A percentile compares a stretch with the other conserved stretches of the same genome.
phyloP scores from a whole-genome alignment of 2,113 vertebrate species.

The Gallinago undulata region DNA sequence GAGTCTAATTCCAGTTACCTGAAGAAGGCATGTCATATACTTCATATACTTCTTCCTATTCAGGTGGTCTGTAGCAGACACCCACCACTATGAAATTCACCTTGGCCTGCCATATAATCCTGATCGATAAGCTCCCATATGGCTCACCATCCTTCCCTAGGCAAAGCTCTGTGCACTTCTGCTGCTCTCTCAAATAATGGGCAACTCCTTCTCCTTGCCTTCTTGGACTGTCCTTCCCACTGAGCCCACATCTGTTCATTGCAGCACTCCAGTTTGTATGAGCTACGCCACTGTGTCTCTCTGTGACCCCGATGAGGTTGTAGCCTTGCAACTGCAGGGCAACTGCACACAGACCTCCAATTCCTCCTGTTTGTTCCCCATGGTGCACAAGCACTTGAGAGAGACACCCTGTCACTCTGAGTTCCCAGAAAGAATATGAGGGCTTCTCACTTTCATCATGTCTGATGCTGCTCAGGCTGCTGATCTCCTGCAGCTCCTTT shows the following conservation, averaged over 20 bases:
- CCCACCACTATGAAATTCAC: not conserved
- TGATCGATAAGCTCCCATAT: not conserved
- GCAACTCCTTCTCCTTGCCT: not conserved
- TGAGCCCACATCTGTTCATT: not conserved
- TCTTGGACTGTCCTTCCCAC: not conserved
- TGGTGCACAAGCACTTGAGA: not conserved
- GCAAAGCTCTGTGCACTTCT: not conserved
- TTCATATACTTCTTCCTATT: not conserved
- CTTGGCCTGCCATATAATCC: not conserved
- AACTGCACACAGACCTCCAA: not conserved
- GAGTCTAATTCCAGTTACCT: not conserved
- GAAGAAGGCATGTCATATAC: not conserved
- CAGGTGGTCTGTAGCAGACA: not conserved
- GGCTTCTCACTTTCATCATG: not conserved
- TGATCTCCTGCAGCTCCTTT: not conserved
- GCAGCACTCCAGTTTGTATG: accelerated
- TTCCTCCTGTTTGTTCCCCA: not conserved
- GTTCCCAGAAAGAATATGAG: not conserved
- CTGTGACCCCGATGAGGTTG: accelerated
- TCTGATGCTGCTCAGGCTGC: not conserved
- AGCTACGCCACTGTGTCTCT: not conserved
- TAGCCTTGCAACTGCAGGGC: not conserved
- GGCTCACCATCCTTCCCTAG: not conserved
- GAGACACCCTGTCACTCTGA: not conserved
- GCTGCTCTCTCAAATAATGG: not conserved